Percentiles rank a stretch among this genome's conserved stretches.
Conservation (phyloP, 2,797 vertebrate genomes). For the Limnodromus scolopaceus region DNA sequence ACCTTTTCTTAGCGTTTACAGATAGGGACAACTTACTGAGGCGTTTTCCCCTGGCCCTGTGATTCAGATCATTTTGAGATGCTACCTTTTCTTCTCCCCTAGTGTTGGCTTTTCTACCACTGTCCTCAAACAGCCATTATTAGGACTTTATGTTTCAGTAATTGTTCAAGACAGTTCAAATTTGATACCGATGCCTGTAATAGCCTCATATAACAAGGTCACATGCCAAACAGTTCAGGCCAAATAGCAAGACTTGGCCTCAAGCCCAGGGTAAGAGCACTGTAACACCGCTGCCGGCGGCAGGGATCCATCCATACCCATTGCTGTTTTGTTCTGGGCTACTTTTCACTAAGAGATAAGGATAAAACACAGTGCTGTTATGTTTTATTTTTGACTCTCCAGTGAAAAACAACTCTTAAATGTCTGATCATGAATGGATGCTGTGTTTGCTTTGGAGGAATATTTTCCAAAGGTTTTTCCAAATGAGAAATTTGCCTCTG, state of each 20-base stretch:
- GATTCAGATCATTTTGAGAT: background rate
- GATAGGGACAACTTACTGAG: background rate
- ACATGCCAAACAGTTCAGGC: background rate
- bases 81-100: background rate
- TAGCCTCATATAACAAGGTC: background rate
- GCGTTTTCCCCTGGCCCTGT: background rate
- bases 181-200: background rate
- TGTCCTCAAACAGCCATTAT: background rate
- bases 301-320: background rate
- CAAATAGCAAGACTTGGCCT: background rate
- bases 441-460: background rate
- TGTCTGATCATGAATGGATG: background rate
- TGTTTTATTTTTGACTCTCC: background rate
- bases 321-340: background rate
- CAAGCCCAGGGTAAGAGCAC: background rate
- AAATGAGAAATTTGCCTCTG: background rate
- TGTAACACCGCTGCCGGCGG: background rate
- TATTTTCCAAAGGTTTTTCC: background rate
- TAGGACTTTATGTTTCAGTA: background rate
- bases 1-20: background rate
- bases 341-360: background rate
- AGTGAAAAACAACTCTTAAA: background rate
- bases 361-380: background rate
- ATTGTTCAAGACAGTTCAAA: conserved; percentile 4
- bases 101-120: background rate